A percentile compares a stretch with the other conserved stretches of the same genome.
Evolutionary conservation across 2,797 vertebrate species (phyloP).

Genomic region (Gymnopithys bicolor): DNA sequence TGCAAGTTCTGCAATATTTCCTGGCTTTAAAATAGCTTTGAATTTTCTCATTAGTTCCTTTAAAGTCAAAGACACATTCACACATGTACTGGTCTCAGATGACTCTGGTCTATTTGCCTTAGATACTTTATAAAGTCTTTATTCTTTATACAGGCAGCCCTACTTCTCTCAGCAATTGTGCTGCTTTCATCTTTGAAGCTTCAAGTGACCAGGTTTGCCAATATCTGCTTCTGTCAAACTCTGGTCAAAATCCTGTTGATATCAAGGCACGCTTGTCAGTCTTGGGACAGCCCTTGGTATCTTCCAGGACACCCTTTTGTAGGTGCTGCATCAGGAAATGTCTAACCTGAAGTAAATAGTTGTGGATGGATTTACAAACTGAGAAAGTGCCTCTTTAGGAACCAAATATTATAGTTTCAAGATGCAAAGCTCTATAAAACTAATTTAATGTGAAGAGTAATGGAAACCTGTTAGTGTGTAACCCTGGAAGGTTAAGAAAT

Average conservation of each 20-base stretch:
- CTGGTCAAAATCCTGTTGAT: not conserved
- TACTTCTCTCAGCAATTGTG: not conserved
- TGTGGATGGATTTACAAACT: not conserved
- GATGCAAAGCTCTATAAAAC: not conserved
- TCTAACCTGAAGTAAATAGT: not conserved
- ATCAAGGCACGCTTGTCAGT: not conserved
- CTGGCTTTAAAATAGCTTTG: not conserved
- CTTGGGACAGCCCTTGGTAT: not conserved
- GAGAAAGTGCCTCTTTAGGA: not conserved
- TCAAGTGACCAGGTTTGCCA: not conserved
- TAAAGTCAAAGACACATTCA: constrained; percentile 10
- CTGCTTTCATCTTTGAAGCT: not conserved
- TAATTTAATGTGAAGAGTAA: not conserved
- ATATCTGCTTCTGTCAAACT: not conserved
- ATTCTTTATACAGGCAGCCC: not conserved
- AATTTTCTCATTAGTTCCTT: not conserved
- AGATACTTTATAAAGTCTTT: not conserved
- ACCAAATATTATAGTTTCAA: not conserved
- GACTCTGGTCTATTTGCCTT: not conserved
- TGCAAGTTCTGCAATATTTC: constrained; percentile 7
- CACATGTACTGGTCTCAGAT: not conserved
- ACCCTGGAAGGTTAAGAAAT: not conserved
- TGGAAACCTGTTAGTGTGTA: not conserved
- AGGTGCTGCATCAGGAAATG: not conserved
- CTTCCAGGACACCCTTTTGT: not conserved